Base-by-base conservation (phyloP, 2,797 vertebrate genomes). In the Sebastiscus albofasciatus region DNA sequence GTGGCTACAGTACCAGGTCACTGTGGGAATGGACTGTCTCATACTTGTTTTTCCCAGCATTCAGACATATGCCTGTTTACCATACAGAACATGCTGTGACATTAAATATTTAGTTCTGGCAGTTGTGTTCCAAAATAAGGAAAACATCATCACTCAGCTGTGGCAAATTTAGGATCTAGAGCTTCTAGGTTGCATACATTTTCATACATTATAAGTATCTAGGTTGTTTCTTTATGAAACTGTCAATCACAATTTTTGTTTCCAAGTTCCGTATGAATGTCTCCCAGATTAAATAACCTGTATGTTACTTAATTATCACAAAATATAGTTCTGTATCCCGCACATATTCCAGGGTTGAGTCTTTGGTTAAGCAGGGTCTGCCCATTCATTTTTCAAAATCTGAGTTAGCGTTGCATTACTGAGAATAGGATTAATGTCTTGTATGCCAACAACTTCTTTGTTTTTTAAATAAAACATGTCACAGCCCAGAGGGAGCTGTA, bases 31-130 rank as follows among this genome's bases (percentile, higher is more conserved):
- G 14, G 9, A 14, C 33, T 64, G 52, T 29, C 68, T 54, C 20
- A 65, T 42, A 58, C 64, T 67, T 64, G 54, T 42, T 66, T 72
- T 71, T 18, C 12, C 18, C 14, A 29, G 52, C 27, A 65, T 74
- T 46, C 49, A 68, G 16, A 76, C 36, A 70, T 49, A 54, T 10
- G 6, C 6, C 27, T 46, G 22, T 66, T 54, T 8, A 42, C 54
- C 66, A 58, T 69, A 29, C 5, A 61, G 16, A 49, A 24, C 39
- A 75, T 31, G 24, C 33, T 26, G 42, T 39, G 27, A 26, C 3
- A 56, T 83, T 75, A 73, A 75, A 80, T 71, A 80, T 79, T 87
- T 20, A 59, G 16, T 54, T 72, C 12, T 75, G 16, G 16, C 36
- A 68, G 20, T 69, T 75, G 75, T 60, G 42, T 56, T 62, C 22